A percentile compares a stretch with the other conserved stretches of the same genome.
These are phyloP conservation scores for Lithobius niger DNA, from an alignment of 1,140 invertebrate genomes.

Conservation along the genomic window DNA sequence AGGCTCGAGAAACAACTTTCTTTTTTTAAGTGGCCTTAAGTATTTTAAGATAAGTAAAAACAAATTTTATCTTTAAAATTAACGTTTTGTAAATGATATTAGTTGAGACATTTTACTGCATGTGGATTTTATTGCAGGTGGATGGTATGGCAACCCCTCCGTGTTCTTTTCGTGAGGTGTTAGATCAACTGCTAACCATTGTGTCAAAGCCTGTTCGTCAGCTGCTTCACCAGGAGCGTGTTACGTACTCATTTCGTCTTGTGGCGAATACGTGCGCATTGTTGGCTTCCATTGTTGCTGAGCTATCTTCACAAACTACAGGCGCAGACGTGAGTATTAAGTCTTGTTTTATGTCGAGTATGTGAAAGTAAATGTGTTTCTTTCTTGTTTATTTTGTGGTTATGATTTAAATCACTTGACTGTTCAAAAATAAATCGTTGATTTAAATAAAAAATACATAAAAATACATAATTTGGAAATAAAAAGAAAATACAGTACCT, in stretches of 20 bases:
- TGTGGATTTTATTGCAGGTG: neutral
- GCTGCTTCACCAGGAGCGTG: slow-evolving; percentile 43
- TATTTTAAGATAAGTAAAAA: too few species aligned
- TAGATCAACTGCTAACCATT: slow-evolving; percentile 66
- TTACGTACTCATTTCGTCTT: slow-evolving; percentile 43
- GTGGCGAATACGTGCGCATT: slow-evolving; percentile 75
- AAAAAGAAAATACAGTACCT: too few species aligned
- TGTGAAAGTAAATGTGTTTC: neutral
- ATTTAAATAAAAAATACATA: too few species aligned
- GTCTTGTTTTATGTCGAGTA: neutral
- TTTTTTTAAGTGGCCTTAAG: too few species aligned
- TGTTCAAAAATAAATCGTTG: too few species aligned
- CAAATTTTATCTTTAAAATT: too few species aligned
- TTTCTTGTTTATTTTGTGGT: too few species aligned
- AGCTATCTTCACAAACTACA: slow-evolving; percentile 63
- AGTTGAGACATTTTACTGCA: too few species aligned
- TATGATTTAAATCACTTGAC: too few species aligned
- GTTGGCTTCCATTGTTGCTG: slow-evolving; percentile 67
- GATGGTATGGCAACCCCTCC: slow-evolving; percentile 24
- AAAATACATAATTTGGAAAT: too few species aligned
- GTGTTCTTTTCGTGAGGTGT: slow-evolving; percentile 71
- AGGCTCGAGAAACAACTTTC: too few species aligned
- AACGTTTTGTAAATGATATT: slow-evolving; percentile 4
- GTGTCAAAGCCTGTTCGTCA: slow-evolving; percentile 61
- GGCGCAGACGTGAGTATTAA: slow-evolving; percentile 22